Evolutionary conservation across 2,113 vertebrate species (phyloP).

Genomic region (Callionymus lyra): DNA sequence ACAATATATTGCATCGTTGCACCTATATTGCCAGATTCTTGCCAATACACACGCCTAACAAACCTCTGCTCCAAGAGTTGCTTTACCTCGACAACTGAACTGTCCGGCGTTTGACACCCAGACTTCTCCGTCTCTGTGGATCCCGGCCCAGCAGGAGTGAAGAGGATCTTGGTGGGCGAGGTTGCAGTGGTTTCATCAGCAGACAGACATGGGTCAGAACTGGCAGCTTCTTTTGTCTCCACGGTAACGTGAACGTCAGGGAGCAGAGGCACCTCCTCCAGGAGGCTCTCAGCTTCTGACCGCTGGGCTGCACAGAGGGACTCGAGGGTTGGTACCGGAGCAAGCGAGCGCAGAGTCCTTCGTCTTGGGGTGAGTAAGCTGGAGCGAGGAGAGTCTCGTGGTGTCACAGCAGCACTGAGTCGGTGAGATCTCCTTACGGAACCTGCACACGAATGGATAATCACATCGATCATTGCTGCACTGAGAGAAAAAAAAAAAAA

Average conservation of each 20-base stretch:
- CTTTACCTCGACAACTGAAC: conserved; percentile 39
- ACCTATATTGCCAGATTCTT: too few species aligned
- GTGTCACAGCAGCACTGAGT: conserved; percentile 17
- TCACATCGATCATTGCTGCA: too few species aligned
- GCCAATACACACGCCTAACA: too few species aligned
- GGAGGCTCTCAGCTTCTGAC: background rate
- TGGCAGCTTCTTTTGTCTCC: conserved; percentile 7
- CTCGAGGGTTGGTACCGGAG: background rate
- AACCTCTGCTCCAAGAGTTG: background rate
- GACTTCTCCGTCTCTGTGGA: conserved; percentile 9
- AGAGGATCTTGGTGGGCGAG: conserved; percentile 8
- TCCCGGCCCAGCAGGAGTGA: conserved; percentile 7
- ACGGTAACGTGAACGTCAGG: background rate
- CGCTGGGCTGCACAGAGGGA: conserved; percentile 10
- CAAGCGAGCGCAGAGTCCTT: conserved; percentile 20
- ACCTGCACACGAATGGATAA: conserved; percentile 22
- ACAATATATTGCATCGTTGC: too few species aligned
- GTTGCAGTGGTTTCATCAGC: background rate
- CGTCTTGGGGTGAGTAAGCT: conserved; percentile 42
- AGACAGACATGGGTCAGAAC: conserved; percentile 10
- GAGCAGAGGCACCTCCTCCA: background rate
- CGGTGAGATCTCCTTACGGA: conserved; percentile 47
- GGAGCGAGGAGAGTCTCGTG: conserved; percentile 32
- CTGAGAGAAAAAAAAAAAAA: too few species aligned
- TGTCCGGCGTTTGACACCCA: conserved; percentile 30